Base-by-base conservation (phyloP, 2,888 invertebrate species). In the Oeneis ivallda region DNA sequence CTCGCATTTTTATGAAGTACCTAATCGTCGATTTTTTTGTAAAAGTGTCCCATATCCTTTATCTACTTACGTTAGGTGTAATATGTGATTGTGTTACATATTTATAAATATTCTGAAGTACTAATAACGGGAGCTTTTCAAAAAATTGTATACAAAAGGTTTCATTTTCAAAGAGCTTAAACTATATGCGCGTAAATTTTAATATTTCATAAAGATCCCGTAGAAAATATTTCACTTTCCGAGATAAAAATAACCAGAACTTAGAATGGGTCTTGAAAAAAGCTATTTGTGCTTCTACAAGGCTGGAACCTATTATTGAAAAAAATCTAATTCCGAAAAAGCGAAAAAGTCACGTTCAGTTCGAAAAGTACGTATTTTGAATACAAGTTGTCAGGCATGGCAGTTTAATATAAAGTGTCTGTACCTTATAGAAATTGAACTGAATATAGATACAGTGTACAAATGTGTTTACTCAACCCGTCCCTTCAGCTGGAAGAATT, bases 401-500 rank as follows among this genome's bases (percentile, higher is more conserved):
- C 19, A 11, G 41, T 41, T 56, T 13, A 41, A 13, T 19, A 19
- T 41, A 37, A 39, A 41, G 13, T 41, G 17, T 56, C 6, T 56
- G 2, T 9, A 39, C 11, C 54, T 41, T 41, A 54, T 17, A 56
- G 39, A 41, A 26, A 41, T 56, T 41, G 41, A 5, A 26, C 26
- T 4, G 26, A 26, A 26, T 19, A 47, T 32, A 6, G 34, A 45
- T 58, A 45, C 45, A 58, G 17, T 56, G 4, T 41, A 19, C 15
- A 53, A 37, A 53, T 53, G 54, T 53, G 54, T 56, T 41, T 41
- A 11, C 56, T 41, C 41, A 56, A 41, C 56, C 56, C 19, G 17
- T 13, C 56, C 54, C 56, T 37, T 49, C 60, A 39, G 15, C 37
- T 39, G 11, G 59, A 17, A 49, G 19, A 34, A 50, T 50, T 58